Percentiles rank a stretch among this genome's conserved stretches.
Conservation (phyloP, 2,113 vertebrate species). For the Hemichromis elongatus region DNA sequence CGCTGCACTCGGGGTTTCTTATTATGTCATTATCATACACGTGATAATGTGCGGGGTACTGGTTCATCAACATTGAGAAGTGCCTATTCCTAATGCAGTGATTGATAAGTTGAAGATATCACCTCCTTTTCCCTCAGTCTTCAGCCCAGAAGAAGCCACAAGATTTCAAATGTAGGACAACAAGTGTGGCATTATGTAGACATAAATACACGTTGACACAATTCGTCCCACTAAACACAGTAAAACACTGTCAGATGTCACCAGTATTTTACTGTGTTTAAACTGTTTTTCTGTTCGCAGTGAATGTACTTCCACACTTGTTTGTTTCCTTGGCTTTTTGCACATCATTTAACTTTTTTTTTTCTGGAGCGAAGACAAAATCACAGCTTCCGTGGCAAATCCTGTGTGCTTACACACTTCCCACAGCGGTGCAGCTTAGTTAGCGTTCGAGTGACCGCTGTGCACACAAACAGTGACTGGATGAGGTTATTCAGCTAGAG, state of each 20-base stretch:
- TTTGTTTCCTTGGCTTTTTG: background rate
- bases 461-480: background rate
- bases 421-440: background rate
- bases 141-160: background rate
- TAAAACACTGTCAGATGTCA: background rate
- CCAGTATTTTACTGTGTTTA: background rate
- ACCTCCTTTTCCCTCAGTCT: background rate
- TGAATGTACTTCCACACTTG: background rate
- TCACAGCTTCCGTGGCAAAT: background rate
- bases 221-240: background rate
- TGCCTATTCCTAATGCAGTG: background rate
- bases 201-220: background rate
- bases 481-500: background rate
- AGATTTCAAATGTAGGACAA: background rate
- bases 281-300: background rate
- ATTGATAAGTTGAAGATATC: background rate
- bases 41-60: background rate
- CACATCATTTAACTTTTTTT: background rate
- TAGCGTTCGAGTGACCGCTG: background rate
- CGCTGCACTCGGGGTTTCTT: background rate
- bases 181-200: background rate
- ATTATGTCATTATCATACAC: background rate
- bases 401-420: background rate
- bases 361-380: background rate
- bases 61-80: background rate